A percentile compares a stretch with the other conserved stretches of the same genome.
Evolutionary conservation across 2,888 invertebrate species (phyloP).

Genomic region (Macropis europaea): DNA sequence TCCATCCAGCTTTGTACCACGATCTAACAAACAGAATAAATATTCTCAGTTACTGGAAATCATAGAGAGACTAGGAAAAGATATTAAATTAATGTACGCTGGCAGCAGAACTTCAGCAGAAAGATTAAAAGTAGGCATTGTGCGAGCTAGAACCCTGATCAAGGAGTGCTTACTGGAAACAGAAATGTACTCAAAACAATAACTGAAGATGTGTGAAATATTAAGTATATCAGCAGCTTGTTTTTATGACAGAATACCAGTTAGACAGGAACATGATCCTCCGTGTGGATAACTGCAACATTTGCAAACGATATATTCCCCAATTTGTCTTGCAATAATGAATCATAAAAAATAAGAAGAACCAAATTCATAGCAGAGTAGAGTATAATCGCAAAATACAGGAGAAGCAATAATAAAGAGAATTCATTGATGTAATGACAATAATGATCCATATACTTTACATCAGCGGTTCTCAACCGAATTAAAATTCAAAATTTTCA

Average conservation of each 20-base stretch:
- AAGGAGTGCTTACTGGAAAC: conserved; percentile 97
- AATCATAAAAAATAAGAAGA: not conserved
- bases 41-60: conserved; percentile 94
- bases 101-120: conserved; percentile 96
- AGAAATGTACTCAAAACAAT: conserved; percentile 84
- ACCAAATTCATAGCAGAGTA: conserved; percentile 12
- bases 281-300: not conserved
- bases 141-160: conserved; percentile 95
- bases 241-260: not conserved
- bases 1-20: not conserved
- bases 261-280: not conserved
- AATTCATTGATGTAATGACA: conserved; percentile 29
- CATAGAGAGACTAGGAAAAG: conserved; percentile 97
- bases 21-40: conserved; percentile 84
- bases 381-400: conserved; percentile 2
- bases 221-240: not conserved
- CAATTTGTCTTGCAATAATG: not conserved
- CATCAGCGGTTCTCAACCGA: no score
- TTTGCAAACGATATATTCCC: not conserved
- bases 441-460: conserved; percentile 36
- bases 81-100: conserved; percentile 96
- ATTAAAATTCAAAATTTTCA: no score
- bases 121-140: conserved; percentile 95
- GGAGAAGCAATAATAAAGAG: conserved; percentile 8
- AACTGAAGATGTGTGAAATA: not conserved